These are phyloP conservation scores for Tychaedon coryphoeus DNA, from an alignment of 2,113 vertebrate genomes.

Conservation along the genomic window DNA sequence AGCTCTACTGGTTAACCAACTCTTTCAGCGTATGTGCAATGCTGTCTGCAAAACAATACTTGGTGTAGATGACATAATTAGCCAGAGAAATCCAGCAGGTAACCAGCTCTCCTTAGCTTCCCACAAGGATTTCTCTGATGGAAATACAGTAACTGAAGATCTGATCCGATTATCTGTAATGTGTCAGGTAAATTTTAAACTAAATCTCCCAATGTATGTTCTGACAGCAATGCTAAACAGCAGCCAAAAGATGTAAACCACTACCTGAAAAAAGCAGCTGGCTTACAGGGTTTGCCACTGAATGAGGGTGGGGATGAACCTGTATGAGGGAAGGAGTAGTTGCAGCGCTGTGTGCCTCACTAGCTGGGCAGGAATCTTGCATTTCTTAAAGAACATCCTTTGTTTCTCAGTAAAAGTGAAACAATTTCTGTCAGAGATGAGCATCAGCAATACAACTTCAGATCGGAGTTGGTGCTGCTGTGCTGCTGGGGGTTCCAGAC, in stretches of 20 bases:
- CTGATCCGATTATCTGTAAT: background rate
- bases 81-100: background rate
- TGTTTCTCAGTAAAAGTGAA: background rate
- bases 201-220: background rate
- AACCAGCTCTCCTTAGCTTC: background rate
- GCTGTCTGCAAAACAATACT: background rate
- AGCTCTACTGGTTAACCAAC: background rate
- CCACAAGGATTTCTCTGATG: background rate
- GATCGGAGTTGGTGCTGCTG: accelerated
- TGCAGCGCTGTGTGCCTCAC: background rate
- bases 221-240: background rate
- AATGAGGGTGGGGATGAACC: background rate
- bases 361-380: background rate
- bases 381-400: background rate
- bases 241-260: background rate
- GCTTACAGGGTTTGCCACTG: background rate
- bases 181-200: background rate
- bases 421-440: background rate
- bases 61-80: background rate
- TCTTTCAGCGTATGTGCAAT: background rate
- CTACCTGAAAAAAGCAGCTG: background rate
- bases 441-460: background rate
- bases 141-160: background rate
- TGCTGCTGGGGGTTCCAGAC: background rate
- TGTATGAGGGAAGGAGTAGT: background rate